phyloP scores from a whole-genome alignment of 2,113 vertebrate genomes.

The Microcebus murinus region DNA sequence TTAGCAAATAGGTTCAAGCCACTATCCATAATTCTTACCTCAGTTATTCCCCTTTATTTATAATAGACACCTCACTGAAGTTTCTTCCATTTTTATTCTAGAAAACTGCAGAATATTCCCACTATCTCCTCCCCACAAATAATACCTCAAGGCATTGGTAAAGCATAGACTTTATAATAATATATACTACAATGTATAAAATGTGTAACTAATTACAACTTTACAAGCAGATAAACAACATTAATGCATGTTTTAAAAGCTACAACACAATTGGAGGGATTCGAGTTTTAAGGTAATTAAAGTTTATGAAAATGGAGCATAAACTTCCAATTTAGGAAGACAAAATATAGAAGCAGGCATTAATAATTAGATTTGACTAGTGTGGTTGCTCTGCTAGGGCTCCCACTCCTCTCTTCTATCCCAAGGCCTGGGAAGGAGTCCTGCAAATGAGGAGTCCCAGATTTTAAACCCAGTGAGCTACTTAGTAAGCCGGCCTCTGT shows the following conservation, averaged over 20 bases:
- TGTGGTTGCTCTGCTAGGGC: neutral
- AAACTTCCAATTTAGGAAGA: neutral
- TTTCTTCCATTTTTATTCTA: neutral
- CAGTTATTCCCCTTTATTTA: neutral
- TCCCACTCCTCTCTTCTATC: neutral
- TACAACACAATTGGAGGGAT: neutral
- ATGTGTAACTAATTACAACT: neutral
- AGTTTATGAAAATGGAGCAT: neutral
- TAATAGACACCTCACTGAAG: neutral
- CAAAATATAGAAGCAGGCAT: neutral
- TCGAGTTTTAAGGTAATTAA: neutral
- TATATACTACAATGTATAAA: neutral
- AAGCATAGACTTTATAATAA: neutral
- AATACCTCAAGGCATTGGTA: neutral
- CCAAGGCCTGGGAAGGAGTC: accelerated
- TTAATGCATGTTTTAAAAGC: neutral
- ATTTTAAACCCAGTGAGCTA: neutral
- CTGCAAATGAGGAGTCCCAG: neutral
- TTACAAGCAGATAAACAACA: neutral
- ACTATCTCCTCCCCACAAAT: neutral
- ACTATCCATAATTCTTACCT: neutral
- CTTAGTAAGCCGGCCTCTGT: neutral
- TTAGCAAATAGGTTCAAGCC: neutral
- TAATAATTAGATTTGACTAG: neutral
- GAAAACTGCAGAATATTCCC: neutral